Evolutionary conservation across 2,797 vertebrate genomes (phyloP).

Genomic region (Pseudocheirus occidentalis): DNA sequence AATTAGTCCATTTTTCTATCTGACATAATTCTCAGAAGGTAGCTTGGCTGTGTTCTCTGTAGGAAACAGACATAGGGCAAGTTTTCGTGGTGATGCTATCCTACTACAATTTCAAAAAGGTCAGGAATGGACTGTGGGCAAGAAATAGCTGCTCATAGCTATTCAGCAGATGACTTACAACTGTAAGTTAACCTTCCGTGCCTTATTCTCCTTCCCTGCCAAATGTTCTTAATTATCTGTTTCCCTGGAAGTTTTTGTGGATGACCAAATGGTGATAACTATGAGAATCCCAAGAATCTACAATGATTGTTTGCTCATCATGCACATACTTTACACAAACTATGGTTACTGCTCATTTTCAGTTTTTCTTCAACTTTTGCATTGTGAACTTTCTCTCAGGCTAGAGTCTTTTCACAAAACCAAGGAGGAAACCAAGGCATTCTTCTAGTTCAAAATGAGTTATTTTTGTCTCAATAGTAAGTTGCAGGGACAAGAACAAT

Average conservation of each 20-base stretch:
- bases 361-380: background rate
- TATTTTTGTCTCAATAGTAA: slow-evolving; percentile 3
- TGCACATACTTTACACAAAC: background rate
- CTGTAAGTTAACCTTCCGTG: slow-evolving; percentile 51
- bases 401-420: background rate
- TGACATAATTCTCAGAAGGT: slow-evolving; percentile 25
- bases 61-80: background rate
- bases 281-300: slow-evolving; percentile 50
- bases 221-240: slow-evolving; percentile 56
- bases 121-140: background rate
- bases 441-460: background rate
- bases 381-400: background rate
- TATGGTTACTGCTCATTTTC: background rate
- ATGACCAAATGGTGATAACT: slow-evolving; percentile 47
- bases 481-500: background rate
- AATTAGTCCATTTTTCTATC: slow-evolving; percentile 49
- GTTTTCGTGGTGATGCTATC: slow-evolving; percentile 21
- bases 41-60: background rate
- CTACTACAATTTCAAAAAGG: background rate
- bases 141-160: slow-evolving; percentile 32
- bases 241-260: slow-evolving; percentile 37
- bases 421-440: background rate
- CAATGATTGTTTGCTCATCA: background rate
- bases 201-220: slow-evolving; percentile 64
- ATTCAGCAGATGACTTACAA: slow-evolving; percentile 59